These are phyloP conservation scores for Gavia stellata DNA, from an alignment of 2,113 vertebrate genomes.

Conservation along the genomic window DNA sequence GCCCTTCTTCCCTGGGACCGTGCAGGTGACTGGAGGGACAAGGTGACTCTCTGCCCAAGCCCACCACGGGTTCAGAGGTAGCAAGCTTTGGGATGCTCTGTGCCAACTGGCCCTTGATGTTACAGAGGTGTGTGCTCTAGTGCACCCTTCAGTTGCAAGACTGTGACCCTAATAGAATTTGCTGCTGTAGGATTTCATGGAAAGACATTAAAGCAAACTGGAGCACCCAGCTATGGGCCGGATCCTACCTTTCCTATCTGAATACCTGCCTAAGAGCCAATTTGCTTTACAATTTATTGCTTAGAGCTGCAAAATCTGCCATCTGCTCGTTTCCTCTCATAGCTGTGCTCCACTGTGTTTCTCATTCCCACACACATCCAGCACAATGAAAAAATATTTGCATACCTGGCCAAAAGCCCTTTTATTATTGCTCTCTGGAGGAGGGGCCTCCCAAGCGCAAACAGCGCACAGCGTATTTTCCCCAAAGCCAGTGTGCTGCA, in stretches of 20 bases:
- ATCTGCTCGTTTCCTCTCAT: background rate
- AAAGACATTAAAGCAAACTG: background rate
- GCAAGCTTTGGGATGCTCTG: background rate
- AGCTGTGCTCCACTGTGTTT: background rate
- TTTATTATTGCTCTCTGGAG: background rate
- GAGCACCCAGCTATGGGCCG: background rate
- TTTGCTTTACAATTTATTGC: background rate
- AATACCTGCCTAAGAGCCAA: background rate
- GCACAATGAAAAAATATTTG: background rate
- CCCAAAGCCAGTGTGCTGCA: background rate
- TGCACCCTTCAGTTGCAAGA: accelerated
- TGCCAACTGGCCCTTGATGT: background rate
- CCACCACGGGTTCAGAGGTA: accelerated
- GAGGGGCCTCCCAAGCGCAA: background rate
- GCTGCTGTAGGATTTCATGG: background rate
- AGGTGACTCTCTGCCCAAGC: background rate
- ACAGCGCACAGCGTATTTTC: accelerated
- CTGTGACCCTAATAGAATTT: accelerated
- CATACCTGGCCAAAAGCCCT: background rate
- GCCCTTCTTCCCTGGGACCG: background rate
- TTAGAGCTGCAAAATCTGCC: background rate
- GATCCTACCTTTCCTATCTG: background rate
- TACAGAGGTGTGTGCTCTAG: accelerated
- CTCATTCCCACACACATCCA: background rate
- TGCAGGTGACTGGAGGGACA: background rate